phyloP scores from a whole-genome alignment of 1,140 invertebrate species.

The Lethocerus indicus region DNA sequence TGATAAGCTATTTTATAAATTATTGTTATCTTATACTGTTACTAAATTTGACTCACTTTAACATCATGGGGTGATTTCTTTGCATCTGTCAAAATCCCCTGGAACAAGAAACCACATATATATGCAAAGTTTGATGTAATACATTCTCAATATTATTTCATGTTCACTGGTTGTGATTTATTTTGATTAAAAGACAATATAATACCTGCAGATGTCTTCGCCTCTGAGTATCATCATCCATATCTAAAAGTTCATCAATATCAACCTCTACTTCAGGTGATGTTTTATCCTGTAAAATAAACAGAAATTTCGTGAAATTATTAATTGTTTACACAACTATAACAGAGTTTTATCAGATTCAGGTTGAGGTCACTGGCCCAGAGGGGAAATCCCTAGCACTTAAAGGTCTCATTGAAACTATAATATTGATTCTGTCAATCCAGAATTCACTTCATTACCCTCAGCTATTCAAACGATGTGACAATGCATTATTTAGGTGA shows the following conservation, averaged over 20 bases:
- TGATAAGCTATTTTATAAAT: background rate
- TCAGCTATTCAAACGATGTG: too few relatives aligned
- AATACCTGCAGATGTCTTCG: constrained; percentile 63
- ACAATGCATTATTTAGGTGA: too few relatives aligned
- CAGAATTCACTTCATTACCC: too few relatives aligned
- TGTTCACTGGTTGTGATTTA: background rate
- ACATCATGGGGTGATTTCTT: constrained; percentile 71
- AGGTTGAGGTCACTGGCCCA: too few relatives aligned
- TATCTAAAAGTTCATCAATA: constrained; percentile 81
- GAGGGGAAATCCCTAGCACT: too few relatives aligned
- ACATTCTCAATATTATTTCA: background rate
- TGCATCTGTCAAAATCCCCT: constrained; percentile 58
- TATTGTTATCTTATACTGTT: constrained; percentile 9
- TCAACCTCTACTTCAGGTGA: constrained; percentile 75
- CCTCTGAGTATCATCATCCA: constrained; percentile 72
- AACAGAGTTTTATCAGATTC: too few relatives aligned
- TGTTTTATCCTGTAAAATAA: constrained; percentile 21
- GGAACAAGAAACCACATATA: constrained; percentile 19
- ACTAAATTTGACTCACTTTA: constrained; percentile 40
- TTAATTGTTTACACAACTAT: too few relatives aligned
- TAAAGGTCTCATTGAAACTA: too few relatives aligned
- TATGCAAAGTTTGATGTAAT: background rate
- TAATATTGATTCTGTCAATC: too few relatives aligned
- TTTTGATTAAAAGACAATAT: background rate
- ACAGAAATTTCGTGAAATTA: background rate